Evolutionary conservation across 2,888 invertebrate genomes (phyloP), one percentile per base, ranked within the genome.

Genomic region (Pollenia griseotomentosa): DNA sequence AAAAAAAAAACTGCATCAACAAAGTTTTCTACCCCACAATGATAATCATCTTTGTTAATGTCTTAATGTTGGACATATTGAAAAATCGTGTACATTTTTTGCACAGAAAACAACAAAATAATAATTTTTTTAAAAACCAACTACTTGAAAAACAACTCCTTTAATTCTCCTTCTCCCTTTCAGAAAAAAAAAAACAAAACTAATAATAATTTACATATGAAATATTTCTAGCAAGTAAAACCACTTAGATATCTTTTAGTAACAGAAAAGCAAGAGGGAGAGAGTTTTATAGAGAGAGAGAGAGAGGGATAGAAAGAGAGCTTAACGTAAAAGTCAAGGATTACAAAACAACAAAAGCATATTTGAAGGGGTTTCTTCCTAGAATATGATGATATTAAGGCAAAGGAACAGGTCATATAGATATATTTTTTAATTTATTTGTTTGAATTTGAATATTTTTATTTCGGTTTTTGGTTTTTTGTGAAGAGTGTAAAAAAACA

Each of bases 261-360:
- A 33, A 16, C 5, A 2, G 23, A 70, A 51, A 61, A 55, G 55
- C 33, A 3, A 42, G 40, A 33, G 48, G 2, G 44, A 5, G 6
- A 33, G 23, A 53, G 61, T 71, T 57, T 19, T 16, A 68, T n/a
- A 42, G 68, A 19, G 9, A 65, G 6, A 42, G 68, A 19, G 9
- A 65, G 6, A 6, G 33, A 79, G 59, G 23, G 68, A 11, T 5
- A 65, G 12, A 14, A 40, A 59, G 55, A 70, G 40, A 84, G 84
- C 81, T 87, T 87, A 87, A 87, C 87, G 82, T 81, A 78, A 84
- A 87, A 87, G 87, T 87, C 87, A 87, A 84, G 87, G 87, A 87
- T 87, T 87, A 87, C 87, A 86, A 74, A 83, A 68, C 61, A 75
- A 84, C 63, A 79, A 78, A 63, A 78, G 68, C 57, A 71, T 71